Evolutionary conservation across 2,797 vertebrate species (phyloP).

Genomic region (Anniella stebbinsi): DNA sequence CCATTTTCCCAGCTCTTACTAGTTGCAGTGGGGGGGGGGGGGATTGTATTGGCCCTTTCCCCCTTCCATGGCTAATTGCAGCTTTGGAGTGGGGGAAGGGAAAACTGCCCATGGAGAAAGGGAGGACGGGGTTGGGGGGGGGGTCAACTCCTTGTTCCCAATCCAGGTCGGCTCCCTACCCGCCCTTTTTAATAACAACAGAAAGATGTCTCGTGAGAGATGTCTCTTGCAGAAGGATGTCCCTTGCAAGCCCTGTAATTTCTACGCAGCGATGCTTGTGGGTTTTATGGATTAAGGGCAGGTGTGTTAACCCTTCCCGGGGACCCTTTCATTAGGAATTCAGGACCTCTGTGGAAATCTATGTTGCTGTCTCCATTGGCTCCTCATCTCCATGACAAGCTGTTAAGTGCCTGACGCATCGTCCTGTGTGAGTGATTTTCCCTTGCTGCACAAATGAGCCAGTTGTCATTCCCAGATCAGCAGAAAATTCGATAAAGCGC

Average conservation of each 20-base stretch:
- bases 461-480: constrained; percentile 52
- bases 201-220: no score
- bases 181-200: neutral
- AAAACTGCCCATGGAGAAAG: no score
- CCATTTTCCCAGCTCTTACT: no score
- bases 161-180: no score
- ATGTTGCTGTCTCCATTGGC: neutral
- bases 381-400: constrained; percentile 39
- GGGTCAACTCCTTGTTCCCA: no score
- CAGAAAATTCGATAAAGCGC: fast-evolving
- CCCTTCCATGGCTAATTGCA: no score
- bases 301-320: neutral
- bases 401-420: neutral
- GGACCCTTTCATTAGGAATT: neutral
- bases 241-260: neutral
- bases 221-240: no score
- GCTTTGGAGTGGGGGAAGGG: no score
- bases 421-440: constrained; percentile 55
- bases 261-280: neutral
- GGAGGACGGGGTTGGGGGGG: no score
- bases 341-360: neutral
- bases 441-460: neutral
- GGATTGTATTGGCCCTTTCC: no score
- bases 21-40: no score
- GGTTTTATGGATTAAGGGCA: no score